Conservation (phyloP, 2,113 vertebrate genomes). For the Callospermophilus lateralis region DNA sequence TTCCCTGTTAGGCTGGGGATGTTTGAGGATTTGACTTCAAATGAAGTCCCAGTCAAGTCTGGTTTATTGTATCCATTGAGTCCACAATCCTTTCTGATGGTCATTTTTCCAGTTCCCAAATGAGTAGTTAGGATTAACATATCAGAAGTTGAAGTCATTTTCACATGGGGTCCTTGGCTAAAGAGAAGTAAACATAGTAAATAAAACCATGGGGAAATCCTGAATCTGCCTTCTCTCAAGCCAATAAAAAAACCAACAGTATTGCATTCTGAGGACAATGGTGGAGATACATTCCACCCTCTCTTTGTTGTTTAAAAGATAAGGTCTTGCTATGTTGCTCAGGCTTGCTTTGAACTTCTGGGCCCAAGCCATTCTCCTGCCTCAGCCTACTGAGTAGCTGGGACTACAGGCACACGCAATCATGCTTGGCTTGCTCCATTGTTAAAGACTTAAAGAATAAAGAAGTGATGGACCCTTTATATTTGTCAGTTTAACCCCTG, state of each 20-base stretch:
- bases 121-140: not conserved
- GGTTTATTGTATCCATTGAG: not conserved
- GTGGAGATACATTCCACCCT: not conserved
- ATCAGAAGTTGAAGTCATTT: not conserved
- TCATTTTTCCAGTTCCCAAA: not conserved
- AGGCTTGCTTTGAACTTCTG: too few relatives aligned
- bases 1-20: too few relatives aligned
- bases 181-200: not conserved
- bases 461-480: not conserved
- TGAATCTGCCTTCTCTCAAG: not conserved
- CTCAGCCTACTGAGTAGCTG: too few relatives aligned
- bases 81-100: not conserved
- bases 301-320: not conserved
- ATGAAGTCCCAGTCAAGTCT: not conserved
- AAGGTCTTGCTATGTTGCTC: too few relatives aligned
- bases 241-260: not conserved
- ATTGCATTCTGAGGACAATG: not conserved
- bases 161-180: not conserved
- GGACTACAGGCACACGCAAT: too few relatives aligned
- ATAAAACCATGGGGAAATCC: not conserved
- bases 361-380: too few relatives aligned
- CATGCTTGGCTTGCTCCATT: too few relatives aligned
- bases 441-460: slow-evolving; percentile 17
- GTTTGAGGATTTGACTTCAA: not conserved
- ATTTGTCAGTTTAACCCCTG: not conserved